Conservation (phyloP, 2,888 invertebrate genomes). For the Harmothoe impar region DNA sequence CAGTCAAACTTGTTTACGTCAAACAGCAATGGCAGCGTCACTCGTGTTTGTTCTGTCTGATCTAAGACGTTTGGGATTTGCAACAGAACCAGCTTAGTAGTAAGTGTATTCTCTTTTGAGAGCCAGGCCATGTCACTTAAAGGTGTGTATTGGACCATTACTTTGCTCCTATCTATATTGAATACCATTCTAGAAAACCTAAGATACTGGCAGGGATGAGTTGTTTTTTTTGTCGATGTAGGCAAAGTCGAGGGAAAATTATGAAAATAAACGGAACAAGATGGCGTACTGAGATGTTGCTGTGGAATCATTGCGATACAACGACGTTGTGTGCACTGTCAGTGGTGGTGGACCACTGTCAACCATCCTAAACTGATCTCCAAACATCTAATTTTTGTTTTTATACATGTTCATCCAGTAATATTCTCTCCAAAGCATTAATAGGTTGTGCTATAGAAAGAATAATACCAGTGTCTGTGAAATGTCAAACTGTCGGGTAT, state of each 20-base stretch:
- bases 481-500: constrained; percentile 25
- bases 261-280: constrained; percentile 46
- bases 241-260: not conserved
- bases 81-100: too few species aligned
- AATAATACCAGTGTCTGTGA: not conserved
- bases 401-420: not conserved
- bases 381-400: not conserved
- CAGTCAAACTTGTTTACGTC: too few species aligned
- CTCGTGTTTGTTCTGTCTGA: too few species aligned
- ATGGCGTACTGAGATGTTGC: constrained; percentile 16
- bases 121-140: too few species aligned
- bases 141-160: too few species aligned
- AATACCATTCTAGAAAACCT: too few species aligned
- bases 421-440: not conserved
- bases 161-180: too few species aligned
- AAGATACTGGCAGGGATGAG: too few species aligned
- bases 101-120: too few species aligned
- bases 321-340: not conserved
- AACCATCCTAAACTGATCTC: not conserved
- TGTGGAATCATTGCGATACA: constrained; percentile 4
- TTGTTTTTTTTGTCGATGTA: not conserved
- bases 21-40: too few species aligned
- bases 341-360: not conserved
- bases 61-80: too few species aligned
- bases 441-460: not conserved